These are phyloP conservation scores for Corvus cornix DNA, from an alignment of 2,113 vertebrate genomes.

Conservation along the genomic window DNA sequence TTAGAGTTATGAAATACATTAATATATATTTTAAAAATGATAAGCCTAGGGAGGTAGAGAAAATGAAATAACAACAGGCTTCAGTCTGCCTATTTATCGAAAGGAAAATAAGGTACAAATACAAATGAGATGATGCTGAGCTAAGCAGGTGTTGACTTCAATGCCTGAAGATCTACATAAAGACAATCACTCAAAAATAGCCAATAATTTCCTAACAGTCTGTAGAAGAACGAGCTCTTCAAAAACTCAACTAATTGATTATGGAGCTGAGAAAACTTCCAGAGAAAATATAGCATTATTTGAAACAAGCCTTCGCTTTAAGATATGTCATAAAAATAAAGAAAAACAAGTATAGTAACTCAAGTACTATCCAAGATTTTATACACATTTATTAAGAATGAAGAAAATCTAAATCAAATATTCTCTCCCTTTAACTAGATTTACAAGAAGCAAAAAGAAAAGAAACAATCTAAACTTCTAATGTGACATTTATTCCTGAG, in stretches of 20 bases:
- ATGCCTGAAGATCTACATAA: not conserved
- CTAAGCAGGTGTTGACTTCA: not conserved
- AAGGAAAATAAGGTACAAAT: not conserved
- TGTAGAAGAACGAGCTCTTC: not conserved
- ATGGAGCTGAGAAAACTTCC: not conserved
- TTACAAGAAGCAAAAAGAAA: not conserved
- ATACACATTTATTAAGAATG: not conserved
- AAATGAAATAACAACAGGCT: not conserved
- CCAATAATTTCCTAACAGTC: not conserved
- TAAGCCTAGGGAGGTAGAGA: not conserved
- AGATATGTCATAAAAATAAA: not conserved
- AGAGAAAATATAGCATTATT: not conserved
- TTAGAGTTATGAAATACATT: not conserved
- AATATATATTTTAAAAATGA: accelerated
- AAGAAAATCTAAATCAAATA: not conserved
- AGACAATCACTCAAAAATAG: not conserved
- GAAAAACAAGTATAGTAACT: not conserved
- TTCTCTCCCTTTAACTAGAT: not conserved
- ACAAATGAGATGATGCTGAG: not conserved
- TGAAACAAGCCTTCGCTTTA: not conserved
- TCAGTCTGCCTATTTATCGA: not conserved
- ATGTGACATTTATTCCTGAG: not conserved
- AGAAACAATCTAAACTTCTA: not conserved
- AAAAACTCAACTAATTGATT: not conserved
- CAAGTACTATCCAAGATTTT: not conserved